Percentiles rank a stretch among this genome's conserved stretches.
Conservation (phyloP, 2,888 invertebrate genomes). For the Phymatocera aterrima region DNA sequence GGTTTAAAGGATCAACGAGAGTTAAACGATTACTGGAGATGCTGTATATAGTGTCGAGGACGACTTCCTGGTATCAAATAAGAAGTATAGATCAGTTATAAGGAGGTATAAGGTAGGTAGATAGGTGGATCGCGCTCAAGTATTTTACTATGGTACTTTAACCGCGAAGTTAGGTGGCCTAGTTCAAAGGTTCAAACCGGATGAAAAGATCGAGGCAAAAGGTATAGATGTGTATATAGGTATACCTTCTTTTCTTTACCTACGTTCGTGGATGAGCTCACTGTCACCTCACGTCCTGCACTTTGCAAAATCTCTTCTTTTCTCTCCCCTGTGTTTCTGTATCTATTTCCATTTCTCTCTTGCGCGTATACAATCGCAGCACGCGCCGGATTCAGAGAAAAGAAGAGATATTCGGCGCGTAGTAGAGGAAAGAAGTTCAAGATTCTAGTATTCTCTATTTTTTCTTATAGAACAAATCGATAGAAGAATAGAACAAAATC, state of each 20-base stretch:
- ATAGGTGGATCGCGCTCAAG: not conserved
- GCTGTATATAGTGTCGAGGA: not conserved
- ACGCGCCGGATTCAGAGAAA: conserved; percentile 6
- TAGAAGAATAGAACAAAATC: no score
- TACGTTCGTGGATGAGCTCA: conserved; percentile 22
- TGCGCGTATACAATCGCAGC: not conserved
- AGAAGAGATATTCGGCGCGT: not conserved
- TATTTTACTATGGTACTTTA: conserved; percentile 6
- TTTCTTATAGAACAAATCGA: no score
- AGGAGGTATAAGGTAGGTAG: not conserved
- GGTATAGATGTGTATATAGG: no score
- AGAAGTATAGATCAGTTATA: not conserved
- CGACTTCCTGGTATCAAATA: conserved; percentile 20
- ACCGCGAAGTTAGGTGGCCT: conserved; percentile 21
- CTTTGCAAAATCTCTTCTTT: conserved; percentile 1
- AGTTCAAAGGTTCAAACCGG: conserved; percentile 38
- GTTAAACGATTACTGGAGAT: conserved; percentile 10
- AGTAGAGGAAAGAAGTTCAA: no score
- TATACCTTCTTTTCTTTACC: no score
- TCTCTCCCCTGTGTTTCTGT: not conserved
- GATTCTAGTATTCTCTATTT: no score
- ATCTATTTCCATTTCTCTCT: not conserved
- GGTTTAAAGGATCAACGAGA: conserved; percentile 3
- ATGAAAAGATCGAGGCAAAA: conserved; percentile 37
- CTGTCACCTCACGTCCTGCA: conserved; percentile 20